These are phyloP conservation scores for Syritta pipiens DNA, from an alignment of 2,888 invertebrate genomes.

Conservation along the genomic window DNA sequence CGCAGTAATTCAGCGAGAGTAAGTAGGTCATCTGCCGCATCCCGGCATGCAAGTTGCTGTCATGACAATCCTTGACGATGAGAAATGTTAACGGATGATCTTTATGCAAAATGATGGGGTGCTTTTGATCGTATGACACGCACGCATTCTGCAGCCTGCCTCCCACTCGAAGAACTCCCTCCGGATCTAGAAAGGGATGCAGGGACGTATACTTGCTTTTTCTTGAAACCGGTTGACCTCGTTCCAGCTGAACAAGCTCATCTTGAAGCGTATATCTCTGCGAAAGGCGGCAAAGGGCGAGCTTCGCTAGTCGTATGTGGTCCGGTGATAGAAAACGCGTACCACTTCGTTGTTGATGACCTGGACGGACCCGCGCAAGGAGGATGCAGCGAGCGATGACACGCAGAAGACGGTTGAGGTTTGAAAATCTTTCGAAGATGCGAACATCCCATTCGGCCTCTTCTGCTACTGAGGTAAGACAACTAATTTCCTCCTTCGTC, in stretches of 20 bases:
- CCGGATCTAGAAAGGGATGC: not conserved
- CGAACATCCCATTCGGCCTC: not conserved
- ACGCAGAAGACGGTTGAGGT: conserved; percentile 15
- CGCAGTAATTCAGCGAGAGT: conserved; percentile 40
- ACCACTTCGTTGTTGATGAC: too few relatives aligned
- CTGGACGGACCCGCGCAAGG: too few relatives aligned
- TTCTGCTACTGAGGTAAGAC: not conserved
- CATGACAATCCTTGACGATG: conserved; percentile 48
- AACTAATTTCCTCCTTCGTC: conserved; percentile 22
- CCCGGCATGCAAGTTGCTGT: conserved; percentile 51
- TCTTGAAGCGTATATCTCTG: conserved; percentile 15
- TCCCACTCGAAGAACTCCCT: not conserved
- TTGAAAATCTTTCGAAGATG: conserved; percentile 28
- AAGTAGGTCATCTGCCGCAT: conserved; percentile 55
- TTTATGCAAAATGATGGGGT: not conserved
- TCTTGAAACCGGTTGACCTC: conserved; percentile 13
- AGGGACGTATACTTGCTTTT: conserved; percentile 54
- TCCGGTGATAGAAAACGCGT: not conserved
- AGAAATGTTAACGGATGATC: conserved; percentile 17
- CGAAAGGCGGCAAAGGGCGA: conserved; percentile 18
- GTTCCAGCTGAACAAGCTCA: conserved; percentile 18
- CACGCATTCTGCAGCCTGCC: not conserved
- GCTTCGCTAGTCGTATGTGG: conserved; percentile 31
- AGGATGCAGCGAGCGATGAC: conserved; percentile 37
- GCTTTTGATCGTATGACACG: not conserved